These are phyloP conservation scores for Cyaniris semiargus DNA, from an alignment of 2,888 invertebrate species.

Conservation along the genomic window DNA sequence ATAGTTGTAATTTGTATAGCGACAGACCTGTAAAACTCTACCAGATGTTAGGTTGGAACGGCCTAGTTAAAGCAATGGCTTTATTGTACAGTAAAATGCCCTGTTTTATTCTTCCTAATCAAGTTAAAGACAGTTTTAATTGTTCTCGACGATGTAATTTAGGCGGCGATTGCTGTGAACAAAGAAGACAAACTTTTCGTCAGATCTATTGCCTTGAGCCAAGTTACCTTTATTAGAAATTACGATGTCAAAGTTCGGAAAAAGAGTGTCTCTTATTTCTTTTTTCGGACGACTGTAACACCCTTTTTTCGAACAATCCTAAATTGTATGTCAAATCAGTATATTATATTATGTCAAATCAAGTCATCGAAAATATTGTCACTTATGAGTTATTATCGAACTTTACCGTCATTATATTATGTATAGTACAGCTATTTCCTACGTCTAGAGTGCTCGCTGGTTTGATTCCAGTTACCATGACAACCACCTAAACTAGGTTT, in stretches of 20 bases:
- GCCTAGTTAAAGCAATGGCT: not conserved
- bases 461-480: not conserved
- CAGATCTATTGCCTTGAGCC: not conserved
- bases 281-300: not conserved
- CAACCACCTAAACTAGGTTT: not conserved
- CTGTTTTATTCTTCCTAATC: conserved; percentile 16
- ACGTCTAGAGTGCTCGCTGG: not conserved
- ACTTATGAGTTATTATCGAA: too few species aligned
- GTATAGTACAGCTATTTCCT: too few species aligned
- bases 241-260: not conserved
- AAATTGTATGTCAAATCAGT: not conserved
- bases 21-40: not conserved
- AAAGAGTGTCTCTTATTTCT: not conserved
- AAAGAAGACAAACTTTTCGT: not conserved
- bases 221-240: not conserved
- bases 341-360: not conserved
- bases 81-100: not conserved
- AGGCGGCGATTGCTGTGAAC: not conserved
- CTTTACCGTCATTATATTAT: too few species aligned
- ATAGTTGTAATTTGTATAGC: not conserved
- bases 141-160: conserved; percentile 11
- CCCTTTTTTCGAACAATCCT: not conserved
- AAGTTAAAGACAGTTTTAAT: conserved; percentile 13
- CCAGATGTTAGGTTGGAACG: not conserved
- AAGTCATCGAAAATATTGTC: not conserved